A percentile compares a stretch with the other conserved stretches of the same genome.
phyloP scores from a whole-genome alignment of 2,113 vertebrate species.

The Myocastor coypus region DNA sequence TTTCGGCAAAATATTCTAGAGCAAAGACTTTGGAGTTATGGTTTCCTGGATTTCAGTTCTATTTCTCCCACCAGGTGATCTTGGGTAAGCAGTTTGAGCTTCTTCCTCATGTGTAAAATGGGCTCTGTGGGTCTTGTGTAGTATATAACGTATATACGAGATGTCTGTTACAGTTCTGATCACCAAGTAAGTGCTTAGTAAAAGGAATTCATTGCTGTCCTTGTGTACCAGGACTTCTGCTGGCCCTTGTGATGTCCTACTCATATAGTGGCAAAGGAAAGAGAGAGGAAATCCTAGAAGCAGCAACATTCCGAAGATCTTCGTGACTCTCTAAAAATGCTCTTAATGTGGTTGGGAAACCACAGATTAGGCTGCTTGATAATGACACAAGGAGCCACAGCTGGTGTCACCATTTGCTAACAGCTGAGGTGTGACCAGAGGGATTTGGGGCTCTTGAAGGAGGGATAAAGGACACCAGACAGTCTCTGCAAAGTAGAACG shows the following conservation, averaged over 20 bases:
- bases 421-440: conserved; percentile 74
- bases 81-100: not conserved
- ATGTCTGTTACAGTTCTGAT: not conserved
- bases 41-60: not conserved
- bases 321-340: not conserved
- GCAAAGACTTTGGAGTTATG: not conserved
- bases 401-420: conserved; percentile 56
- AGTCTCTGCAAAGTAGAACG: not conserved
- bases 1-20: not conserved
- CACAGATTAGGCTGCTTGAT: not conserved
- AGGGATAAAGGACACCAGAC: conserved; percentile 60
- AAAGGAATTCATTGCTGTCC: not conserved
- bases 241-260: not conserved
- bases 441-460: conserved; percentile 65
- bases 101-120: not conserved
- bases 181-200: not conserved
- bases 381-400: conserved; percentile 56
- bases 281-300: not conserved
- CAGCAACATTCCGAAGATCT: not conserved
- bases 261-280: not conserved
- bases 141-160: rapidly evolving
- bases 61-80: not conserved
- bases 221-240: not conserved
- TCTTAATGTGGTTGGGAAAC: not conserved
- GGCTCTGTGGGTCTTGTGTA: not conserved